phyloP scores from a whole-genome alignment of 2,797 vertebrate species.

The Hozukius guyotensis region DNA sequence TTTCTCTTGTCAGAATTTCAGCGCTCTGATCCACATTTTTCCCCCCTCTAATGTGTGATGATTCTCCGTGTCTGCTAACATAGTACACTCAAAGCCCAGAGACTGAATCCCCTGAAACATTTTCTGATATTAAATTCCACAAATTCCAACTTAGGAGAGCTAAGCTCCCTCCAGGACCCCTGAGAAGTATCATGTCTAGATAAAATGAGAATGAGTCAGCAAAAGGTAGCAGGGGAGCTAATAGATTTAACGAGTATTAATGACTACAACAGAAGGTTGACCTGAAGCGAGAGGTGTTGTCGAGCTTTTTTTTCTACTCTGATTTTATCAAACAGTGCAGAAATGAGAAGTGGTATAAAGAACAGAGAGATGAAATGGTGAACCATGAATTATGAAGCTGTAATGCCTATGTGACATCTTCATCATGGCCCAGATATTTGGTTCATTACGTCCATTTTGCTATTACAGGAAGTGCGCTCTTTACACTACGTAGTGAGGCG shows the following conservation, averaged over 20 bases:
- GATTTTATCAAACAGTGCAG: background rate
- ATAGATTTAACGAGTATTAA: conserved; percentile 21
- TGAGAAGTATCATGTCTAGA: conserved; percentile 44
- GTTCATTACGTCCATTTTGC: background rate
- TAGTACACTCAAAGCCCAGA: conserved; percentile 19
- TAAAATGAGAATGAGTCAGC: conserved; percentile 55
- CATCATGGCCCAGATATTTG: background rate
- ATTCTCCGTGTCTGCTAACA: conserved; percentile 30
- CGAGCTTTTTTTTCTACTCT: background rate
- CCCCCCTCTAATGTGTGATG: conserved; percentile 26
- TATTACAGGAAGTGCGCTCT: background rate
- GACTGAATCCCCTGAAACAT: conserved; percentile 41
- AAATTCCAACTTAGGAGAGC: conserved; percentile 55
- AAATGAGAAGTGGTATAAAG: background rate
- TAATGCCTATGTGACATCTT: background rate
- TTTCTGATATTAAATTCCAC: conserved; percentile 72
- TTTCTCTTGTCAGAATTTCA: conserved; percentile 43
- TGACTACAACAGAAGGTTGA: conserved; percentile 19
- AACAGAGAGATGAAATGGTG: background rate
- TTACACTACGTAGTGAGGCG: background rate
- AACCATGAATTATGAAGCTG: background rate
- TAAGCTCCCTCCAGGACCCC: conserved; percentile 43
- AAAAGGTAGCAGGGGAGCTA: conserved; percentile 29
- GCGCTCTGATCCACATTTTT: conserved; percentile 40
- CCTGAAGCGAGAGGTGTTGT: background rate